Evolutionary conservation across 1,140 invertebrate genomes (phyloP).

Genomic region (Diplogasteroides magnus): DNA sequence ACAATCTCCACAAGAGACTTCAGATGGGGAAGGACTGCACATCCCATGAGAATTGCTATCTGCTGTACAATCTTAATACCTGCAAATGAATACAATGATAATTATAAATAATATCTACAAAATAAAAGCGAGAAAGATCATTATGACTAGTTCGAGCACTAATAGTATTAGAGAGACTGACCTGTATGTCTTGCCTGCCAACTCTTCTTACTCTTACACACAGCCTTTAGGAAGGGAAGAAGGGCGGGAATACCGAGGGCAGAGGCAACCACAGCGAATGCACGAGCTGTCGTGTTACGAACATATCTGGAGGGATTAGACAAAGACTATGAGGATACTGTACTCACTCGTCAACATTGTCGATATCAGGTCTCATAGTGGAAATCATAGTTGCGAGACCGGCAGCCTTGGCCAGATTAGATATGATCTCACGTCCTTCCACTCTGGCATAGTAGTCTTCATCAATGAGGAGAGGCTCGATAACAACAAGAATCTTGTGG

Average conservation of each 20-base stretch:
- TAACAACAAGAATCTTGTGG: conserved; percentile 95
- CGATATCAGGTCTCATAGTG: conserved; percentile 99
- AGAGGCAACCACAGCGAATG: conserved; percentile 97
- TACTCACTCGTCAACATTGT: conserved; percentile 92
- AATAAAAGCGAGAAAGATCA: no score
- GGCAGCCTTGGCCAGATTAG: conserved; percentile 98
- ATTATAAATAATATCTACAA: neutral
- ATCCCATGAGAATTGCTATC: conserved; percentile 99
- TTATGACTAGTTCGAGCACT: conserved; percentile 7
- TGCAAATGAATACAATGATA: conserved; percentile 20
- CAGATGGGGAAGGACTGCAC: conserved; percentile 95
- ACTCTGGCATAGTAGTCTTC: conserved; percentile 99
- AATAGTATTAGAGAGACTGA: conserved; percentile 21
- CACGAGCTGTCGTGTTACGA: conserved; percentile 93
- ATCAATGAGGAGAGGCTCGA: conserved; percentile 96
- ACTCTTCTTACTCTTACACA: conserved; percentile 97
- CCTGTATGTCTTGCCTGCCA: conserved; percentile 99
- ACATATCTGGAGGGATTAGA: conserved; percentile 64
- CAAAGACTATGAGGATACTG: neutral
- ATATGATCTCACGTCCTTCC: conserved; percentile 96
- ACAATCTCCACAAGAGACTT: conserved; percentile 98
- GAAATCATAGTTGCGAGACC: conserved; percentile 99
- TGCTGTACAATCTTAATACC: conserved; percentile 98
- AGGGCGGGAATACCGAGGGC: conserved; percentile 95
- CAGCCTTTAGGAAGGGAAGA: conserved; percentile 95